These are phyloP conservation scores for Neelides folsomi DNA, from an alignment of 2,888 invertebrate species.

Conservation along the genomic window DNA sequence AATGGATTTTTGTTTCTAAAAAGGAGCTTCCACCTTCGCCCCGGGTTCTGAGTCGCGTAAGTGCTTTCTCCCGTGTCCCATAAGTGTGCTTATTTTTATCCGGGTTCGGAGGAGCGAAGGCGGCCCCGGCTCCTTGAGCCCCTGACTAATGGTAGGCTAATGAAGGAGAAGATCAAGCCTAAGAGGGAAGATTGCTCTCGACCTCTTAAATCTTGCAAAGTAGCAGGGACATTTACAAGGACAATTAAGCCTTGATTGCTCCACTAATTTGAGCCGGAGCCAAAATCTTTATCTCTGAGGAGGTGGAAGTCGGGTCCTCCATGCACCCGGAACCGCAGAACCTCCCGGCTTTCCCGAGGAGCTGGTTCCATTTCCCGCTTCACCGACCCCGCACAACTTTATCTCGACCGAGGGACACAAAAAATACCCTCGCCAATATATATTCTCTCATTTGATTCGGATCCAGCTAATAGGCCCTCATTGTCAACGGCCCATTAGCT, in stretches of 20 bases:
- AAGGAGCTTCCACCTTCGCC: too few species aligned
- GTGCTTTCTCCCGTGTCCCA: too few species aligned
- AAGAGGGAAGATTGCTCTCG: conserved; percentile 10
- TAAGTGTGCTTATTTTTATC: conserved; percentile 1
- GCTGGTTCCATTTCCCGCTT: conserved; percentile 33
- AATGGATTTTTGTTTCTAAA: conserved; percentile 19
- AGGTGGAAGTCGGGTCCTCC: conserved; percentile 10
- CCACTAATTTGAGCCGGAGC: conserved; percentile 34
- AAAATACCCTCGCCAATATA: conserved; percentile 31
- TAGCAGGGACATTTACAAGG: conserved; percentile 33
- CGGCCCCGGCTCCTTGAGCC: too few species aligned
- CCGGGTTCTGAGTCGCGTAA: too few species aligned
- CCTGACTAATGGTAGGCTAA: too few species aligned
- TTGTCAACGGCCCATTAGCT: conserved; percentile 25
- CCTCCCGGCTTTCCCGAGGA: conserved; percentile 11
- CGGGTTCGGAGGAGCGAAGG: not conserved
- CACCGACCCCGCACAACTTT: conserved; percentile 33
- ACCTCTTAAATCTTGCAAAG: conserved; percentile 28
- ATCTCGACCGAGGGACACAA: conserved; percentile 30
- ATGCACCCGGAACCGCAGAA: conserved; percentile 21
- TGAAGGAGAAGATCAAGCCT: not conserved
- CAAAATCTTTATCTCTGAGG: conserved; percentile 31
- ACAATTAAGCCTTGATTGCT: conserved; percentile 34
- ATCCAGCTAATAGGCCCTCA: conserved; percentile 30
- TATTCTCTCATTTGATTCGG: conserved; percentile 33